Base-by-base conservation (phyloP, 1,140 invertebrate genomes). In the Lasioglossum baleicum region DNA sequence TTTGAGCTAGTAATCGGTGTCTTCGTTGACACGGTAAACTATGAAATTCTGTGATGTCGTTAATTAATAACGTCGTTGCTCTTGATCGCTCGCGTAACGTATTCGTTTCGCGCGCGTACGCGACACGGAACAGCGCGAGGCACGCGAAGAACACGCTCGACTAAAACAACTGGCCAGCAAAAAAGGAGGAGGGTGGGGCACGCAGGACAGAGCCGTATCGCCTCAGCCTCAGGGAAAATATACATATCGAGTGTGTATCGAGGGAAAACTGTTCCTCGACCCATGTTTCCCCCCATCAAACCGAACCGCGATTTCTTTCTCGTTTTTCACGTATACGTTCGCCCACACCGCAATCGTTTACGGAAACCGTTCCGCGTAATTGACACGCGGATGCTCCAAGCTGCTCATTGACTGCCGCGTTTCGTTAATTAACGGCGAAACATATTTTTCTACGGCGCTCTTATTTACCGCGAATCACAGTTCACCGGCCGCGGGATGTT, bases 11-110 rank as follows among this genome's bases (percentile, higher is more conserved):
- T 68, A 68, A 75, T 48, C 51, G 31, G 13, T 22, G 53, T 44
- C 22, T 60, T 35, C 58, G 31, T 42, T 35, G n/a, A 77, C 40
- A 20, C 65, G 7, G 15, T 40, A 40, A 72, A 48, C 35, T 42
- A 53, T n/a, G n/a, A 72, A 64, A 78, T 61, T 42, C 53, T 22
- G 7, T 53, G 75, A 65, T 17, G 15, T n/a, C 44, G 80, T 71
- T 85, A 85, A 85, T 85, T 85, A 85, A 82, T 79, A 85, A 75
- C 40, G 64, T 26, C 60, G 70, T 76, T 71, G 63, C 35, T 60
- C 40, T 77, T 71, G 72, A 64, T 40, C 56, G 72, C 44, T 40
- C 56, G 72, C 44, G 35, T 73, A 61, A 60, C 76, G 20, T 40
- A 48, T 26, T 42, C 51, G 26, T 53, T n/a, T 5, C 68, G 10